Evolutionary conservation across 2,113 vertebrate species (phyloP), one percentile per base, ranked within the genome.

Genomic region (Mirza zaza): DNA sequence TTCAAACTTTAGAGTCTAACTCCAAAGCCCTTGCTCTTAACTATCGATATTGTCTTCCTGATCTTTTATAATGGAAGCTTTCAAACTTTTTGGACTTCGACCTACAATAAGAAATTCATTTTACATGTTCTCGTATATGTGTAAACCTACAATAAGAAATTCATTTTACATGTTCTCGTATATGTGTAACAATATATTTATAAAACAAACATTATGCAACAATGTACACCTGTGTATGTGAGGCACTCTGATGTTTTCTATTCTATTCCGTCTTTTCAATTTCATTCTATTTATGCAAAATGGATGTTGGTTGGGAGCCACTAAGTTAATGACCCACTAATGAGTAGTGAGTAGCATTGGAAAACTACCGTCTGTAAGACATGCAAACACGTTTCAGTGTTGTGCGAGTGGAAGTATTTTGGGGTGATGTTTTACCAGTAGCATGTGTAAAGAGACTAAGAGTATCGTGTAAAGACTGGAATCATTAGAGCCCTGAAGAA

Each of bases 241-340:
- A 77, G 15, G n/a, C 25, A 67, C 21, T 87, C 48, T 63, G 59
- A 71, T 39, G 39, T 32, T 39, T 90, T 83, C n/a, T 48, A 9
- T 48, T 20, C 15, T 75, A 20, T n/a, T 36, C 12, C 8, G 11
- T 52, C 7, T 52, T 95, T 87, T 57, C 85, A 52, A 52, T 77
- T 92, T 91, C 39, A 57, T 91, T 77, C 32, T 25, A 12, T 63
- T 90, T 57, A 34, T 73, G 70, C 77, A 88, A 91, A 50, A 34
- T 55, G 29, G 12, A 7, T 57, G 50, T 42, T 61, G 73, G 2
- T 59, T 90, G 57, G 76, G 48, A 90, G 17, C 90, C 13, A n/a
- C 18, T 23, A 83, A 76, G 70, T 61, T 79, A 55, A 39, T 52
- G 73, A 59, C 13, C 34, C 10, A 29, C 39, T 21, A 21, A 42